Base-by-base conservation (phyloP, 2,113 vertebrate genomes). In the Pterocles orientalis region DNA sequence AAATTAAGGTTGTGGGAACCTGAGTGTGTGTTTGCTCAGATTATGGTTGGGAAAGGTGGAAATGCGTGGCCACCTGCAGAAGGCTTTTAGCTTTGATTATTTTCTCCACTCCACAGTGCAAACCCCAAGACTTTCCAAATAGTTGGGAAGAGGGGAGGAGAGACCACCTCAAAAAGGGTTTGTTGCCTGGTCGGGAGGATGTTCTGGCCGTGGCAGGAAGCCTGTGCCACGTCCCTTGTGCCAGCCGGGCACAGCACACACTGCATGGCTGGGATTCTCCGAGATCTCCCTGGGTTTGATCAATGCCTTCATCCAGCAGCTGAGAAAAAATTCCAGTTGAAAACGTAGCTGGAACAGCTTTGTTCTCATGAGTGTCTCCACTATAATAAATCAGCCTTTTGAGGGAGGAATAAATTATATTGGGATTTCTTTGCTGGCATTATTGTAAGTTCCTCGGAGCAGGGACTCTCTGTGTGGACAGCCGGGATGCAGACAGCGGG, bases 181-280 rank as follows among this genome's bases (percentile, higher is more conserved):
- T 28, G 3, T 51, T 43, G 29, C 43, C 19, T 7, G 47, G 26
- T 7, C 7, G 10, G 34, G 65, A 31, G 33, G 34, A 9, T 1
- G 5, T 4, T 6, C 3, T 39, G 39, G 39, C 66, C 0, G 0
- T 28, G 57, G 25, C 6, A 14, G n/a, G 41, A 69, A 62, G 24
- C 19, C 48, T 23, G 26, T 43, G 39, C 82, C 36, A 31, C 2
- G 3, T 10, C 54, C 50, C 70, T 61, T 0, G 0, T 23, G 70
- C 21, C 10, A 41, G 39, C 58, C 1, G 50, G 64, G 19, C 26
- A 14, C 53, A 25, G 77, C 29, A 10, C 60, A 10, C 66, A 10
- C 9, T 3, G 0, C 2, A 7, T 3, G 0, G 1, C 47, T 53
- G 7, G 1, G 2, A 9, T n/a, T 12, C 61, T 9, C 83, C 34